These are phyloP conservation scores for Monodelphis domestica DNA, from an alignment of 2,797 vertebrate genomes.

Conservation along the genomic window DNA sequence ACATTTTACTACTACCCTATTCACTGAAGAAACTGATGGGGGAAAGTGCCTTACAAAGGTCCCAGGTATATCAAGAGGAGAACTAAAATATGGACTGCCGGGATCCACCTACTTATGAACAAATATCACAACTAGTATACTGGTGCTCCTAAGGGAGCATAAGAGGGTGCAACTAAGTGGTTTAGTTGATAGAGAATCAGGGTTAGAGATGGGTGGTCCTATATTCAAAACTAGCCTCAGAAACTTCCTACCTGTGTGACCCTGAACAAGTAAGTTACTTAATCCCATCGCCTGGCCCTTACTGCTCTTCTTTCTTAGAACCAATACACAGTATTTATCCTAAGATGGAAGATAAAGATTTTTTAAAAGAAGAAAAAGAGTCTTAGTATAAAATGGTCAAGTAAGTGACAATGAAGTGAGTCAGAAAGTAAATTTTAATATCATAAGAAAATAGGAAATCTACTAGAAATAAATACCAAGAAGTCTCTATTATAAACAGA, in stretches of 20 bases:
- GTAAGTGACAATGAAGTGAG: background rate
- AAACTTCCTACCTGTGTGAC: too few species aligned
- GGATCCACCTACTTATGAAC: background rate
- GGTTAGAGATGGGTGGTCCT: too few species aligned
- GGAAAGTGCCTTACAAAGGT: background rate
- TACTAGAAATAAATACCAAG: background rate
- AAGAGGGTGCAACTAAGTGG: too few species aligned
- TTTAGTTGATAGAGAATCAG: too few species aligned
- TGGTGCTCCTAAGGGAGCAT: background rate
- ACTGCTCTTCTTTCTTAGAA: too few species aligned
- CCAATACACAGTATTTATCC: too few species aligned
- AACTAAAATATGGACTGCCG: background rate
- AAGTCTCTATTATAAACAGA: background rate
- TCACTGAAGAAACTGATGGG: background rate
- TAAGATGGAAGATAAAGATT: too few species aligned
- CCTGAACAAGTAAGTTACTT: too few species aligned
- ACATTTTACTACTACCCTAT: background rate
- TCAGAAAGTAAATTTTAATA: background rate
- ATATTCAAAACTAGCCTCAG: too few species aligned
- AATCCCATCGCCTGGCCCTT: too few species aligned
- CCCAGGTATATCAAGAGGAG: background rate
- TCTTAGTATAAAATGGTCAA: background rate
- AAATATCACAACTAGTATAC: background rate
- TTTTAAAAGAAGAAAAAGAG: too few species aligned
- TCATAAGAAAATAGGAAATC: background rate